Base-by-base conservation (phyloP, 2,888 invertebrate genomes). In the Dasypogon diadema region DNA sequence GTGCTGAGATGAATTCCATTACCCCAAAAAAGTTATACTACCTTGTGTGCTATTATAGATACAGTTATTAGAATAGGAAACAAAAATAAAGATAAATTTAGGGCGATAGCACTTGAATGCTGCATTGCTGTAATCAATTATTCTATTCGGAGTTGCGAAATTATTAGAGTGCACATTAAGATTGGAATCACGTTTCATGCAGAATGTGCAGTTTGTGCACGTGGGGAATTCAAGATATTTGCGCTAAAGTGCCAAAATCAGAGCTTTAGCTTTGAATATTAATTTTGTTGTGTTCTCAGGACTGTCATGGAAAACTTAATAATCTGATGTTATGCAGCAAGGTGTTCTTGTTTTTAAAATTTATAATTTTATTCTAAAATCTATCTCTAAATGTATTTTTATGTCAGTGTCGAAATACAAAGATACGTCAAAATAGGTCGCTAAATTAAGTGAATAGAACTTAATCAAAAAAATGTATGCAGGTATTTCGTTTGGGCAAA, bases 101-200 rank as follows among this genome's bases (percentile, higher is more conserved):
- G 26, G 37, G 18, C 21, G 18, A 37, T 37, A 8, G 37, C n/a
- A 60, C 60, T 60, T 60, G 34, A 34, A 37, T 37, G 21, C 18
- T 60, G 60, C 60, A 60, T 34, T 18, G 21, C n/a, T 34, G 34
- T 60, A 60, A 60, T 60, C 60, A 60, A 60, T 60, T 60, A 37
- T 60, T 37, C 60, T 26, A 18, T 60, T 37, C 18, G 37, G 21
- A 60, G 60, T 5, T 37, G 37, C 10, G 60, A 18, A 60, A 18
- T 37, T 60, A 60, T 60, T 34, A 60, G 37, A 18, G 60, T 37
- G 18, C 18, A 37, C 60, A 34, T 60, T 60, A 60, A 60, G 60
- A 60, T 60, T 60, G 60, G 37, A 60, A 60, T 18, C 60, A 60
- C 60, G 60, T 37, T 60, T 37, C 12, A n/a, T 60, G 60, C 60